These are phyloP conservation scores for Monochamus alternatus DNA, from an alignment of 2,888 invertebrate species.

Conservation along the genomic window DNA sequence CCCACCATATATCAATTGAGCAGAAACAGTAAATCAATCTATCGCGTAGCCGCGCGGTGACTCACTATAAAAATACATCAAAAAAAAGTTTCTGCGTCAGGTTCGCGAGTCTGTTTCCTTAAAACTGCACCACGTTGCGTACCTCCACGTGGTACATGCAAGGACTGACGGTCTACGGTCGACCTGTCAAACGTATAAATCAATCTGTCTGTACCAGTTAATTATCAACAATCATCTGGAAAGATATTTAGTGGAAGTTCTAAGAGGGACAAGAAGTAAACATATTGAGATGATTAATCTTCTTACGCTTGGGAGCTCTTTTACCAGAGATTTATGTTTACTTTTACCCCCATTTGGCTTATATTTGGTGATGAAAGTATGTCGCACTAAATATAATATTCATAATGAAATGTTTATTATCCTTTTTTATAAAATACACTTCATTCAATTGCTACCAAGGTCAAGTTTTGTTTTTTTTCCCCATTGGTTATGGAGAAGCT, in stretches of 20 bases:
- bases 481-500: no score
- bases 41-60: neutral
- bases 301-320: slow-evolving; percentile 12
- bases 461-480: no score
- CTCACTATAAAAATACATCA: neutral
- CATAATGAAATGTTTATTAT: neutral
- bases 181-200: slow-evolving; percentile 26
- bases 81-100: neutral
- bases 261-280: slow-evolving; percentile 25
- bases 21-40: neutral
- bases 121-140: neutral
- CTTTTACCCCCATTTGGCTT: slow-evolving; percentile 14
- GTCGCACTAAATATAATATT: no score
- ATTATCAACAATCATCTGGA: slow-evolving; percentile 25
- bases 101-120: neutral
- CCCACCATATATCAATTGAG: neutral
- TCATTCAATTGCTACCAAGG: no score
- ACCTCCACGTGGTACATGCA: neutral
- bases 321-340: slow-evolving; percentile 6
- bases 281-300: slow-evolving; percentile 28
- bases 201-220: slow-evolving; percentile 12
- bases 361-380: slow-evolving; percentile 1
- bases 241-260: slow-evolving; percentile 20
- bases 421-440: no score
- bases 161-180: neutral